Evolutionary conservation across 1,140 invertebrate genomes (phyloP), one percentile per base, ranked within the genome.

Genomic region (Hyposmocoma kahamanoa): DNA sequence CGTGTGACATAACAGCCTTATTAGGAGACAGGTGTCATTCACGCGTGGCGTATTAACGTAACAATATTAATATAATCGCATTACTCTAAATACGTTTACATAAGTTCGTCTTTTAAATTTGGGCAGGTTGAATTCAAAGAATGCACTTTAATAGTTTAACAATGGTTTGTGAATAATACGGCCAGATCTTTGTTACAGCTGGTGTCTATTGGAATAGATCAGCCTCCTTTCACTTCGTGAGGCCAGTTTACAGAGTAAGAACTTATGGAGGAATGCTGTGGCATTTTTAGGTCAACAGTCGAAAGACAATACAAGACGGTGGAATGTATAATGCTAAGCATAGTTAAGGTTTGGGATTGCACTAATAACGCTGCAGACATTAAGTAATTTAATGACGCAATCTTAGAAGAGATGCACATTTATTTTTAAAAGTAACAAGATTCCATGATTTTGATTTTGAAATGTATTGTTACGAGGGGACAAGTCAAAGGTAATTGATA

Each of bases 191-290:
- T 62, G 56, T 60, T 56, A n/a, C 58, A 57, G 52, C 47, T 56
- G 51, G 45, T 36, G 24, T 26, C 32, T 21, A 20, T 21, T 21
- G 45, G 53, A 72, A 66, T 65, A 56, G 62, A 70, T 72, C 64
- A 61, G 64, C 58, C 63, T 65, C 79, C 79, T 83, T 83, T 83
- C 79, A 80, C 79, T 78, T 75, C 53, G 65, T 57, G 52, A 58
- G 48, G 53, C 57, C 53, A 69, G 55, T 50, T 56, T 55, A 68
- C 72, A 70, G 62, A 67, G 70, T 62, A 67, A 62, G 53, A 57
- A 54, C n/a, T n/a, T n/a, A 68, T 61, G 59, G 60, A 56, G 42
- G 42, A 43, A 50, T 47, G 45, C 48, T 53, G 51, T 57, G 58
- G 59, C 59, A 64, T 60, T 62, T n/a, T 47, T 69, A 57, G 72